These are phyloP conservation scores for Monochamus saltuarius DNA, from an alignment of 1,140 invertebrate species.

Conservation along the genomic window DNA sequence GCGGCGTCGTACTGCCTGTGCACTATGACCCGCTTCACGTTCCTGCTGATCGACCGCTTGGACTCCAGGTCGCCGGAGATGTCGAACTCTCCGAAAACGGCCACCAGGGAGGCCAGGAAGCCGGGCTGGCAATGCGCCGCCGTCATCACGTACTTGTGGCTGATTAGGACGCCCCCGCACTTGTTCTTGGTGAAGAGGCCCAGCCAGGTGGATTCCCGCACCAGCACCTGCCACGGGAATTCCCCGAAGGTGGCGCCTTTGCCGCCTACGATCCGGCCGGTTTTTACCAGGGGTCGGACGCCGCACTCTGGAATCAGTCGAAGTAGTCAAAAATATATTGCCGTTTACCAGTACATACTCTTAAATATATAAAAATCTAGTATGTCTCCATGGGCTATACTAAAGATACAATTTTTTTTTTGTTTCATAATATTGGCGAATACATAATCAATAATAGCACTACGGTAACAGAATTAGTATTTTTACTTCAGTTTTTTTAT, in stretches of 20 bases:
- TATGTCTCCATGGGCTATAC: too few species aligned
- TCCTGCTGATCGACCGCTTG: conserved; percentile 73
- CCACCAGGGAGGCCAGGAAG: conserved; percentile 85
- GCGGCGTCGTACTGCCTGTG: conserved; percentile 85
- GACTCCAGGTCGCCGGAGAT: conserved; percentile 80
- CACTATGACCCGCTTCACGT: conserved; percentile 84
- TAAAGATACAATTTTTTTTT: too few species aligned
- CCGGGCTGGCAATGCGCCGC: conserved; percentile 94
- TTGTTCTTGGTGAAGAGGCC: conserved; percentile 96
- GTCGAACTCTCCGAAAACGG: conserved; percentile 89
- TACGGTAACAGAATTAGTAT: too few species aligned
- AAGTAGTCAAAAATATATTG: too few species aligned
- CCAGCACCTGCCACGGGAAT: conserved; percentile 92
- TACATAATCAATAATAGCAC: too few species aligned
- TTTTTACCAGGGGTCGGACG: conserved; percentile 75
- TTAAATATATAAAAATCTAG: too few species aligned
- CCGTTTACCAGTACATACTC: too few species aligned
- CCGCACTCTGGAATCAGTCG: conserved; percentile 72
- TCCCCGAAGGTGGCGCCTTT: conserved; percentile 82
- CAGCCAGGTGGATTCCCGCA: conserved; percentile 89
- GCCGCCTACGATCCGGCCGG: conserved; percentile 86
- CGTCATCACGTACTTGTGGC: conserved; percentile 81
- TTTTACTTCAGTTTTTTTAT: too few species aligned
- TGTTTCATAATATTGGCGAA: too few species aligned
- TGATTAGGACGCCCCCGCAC: conserved; percentile 89